Conservation (phyloP, 2,888 invertebrate species). For the Limenitis camilla region DNA sequence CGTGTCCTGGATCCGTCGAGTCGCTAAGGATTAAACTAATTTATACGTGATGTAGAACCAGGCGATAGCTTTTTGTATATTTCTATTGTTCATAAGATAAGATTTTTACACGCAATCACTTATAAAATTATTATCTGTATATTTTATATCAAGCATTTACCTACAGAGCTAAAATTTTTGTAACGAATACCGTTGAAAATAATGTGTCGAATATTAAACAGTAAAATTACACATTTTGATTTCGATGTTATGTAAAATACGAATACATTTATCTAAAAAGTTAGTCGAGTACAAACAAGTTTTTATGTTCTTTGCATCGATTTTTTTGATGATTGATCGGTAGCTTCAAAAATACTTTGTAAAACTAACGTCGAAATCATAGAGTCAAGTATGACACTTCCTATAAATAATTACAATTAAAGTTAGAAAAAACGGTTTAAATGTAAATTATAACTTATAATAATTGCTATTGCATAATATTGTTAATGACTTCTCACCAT, state of each 20-base stretch:
- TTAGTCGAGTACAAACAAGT: no score
- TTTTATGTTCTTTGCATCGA: no score
- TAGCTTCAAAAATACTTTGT: background rate
- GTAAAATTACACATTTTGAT: conserved; percentile 13
- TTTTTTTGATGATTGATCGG: background rate
- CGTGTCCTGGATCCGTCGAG: conserved; percentile 28
- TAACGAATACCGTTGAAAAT: conserved; percentile 25
- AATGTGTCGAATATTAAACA: conserved; percentile 25
- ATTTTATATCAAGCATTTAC: conserved; percentile 55
- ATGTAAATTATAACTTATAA: conserved; percentile 19
- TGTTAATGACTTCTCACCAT: conserved; percentile 46
- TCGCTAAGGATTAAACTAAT: conserved; percentile 31
- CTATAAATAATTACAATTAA: conserved; percentile 20
- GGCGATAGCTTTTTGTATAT: conserved; percentile 68
- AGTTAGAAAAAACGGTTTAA: conserved; percentile 20
- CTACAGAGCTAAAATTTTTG: conserved; percentile 39
- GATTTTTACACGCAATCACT: conserved; percentile 60
- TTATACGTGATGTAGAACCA: conserved; percentile 54
- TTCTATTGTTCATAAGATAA: conserved; percentile 61
- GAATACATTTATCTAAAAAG: no score
- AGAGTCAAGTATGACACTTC: conserved; percentile 19
- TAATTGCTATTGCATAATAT: conserved; percentile 28
- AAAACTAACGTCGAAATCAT: conserved; percentile 9
- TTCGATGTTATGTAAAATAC: conserved; percentile 12
- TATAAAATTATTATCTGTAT: conserved; percentile 54